Evolutionary conservation across 1,140 invertebrate species (phyloP), one percentile per base, ranked within the genome.

Genomic region (Eupristina koningsbergeri): DNA sequence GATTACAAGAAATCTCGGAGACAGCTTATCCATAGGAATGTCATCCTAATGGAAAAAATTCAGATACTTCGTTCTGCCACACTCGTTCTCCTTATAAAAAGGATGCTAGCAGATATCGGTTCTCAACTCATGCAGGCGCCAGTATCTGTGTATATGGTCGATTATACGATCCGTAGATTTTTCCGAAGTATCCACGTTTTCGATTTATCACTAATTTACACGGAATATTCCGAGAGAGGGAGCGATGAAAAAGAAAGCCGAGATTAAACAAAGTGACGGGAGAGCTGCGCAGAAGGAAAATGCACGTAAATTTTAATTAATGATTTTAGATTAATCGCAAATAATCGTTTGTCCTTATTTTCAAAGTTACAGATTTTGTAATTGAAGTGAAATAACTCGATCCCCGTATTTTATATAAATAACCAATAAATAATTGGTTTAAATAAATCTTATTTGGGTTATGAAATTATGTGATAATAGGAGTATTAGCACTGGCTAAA

Each of bases 191-290:
- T 85, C 81, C 84, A 82, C 85, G 84, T 83, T 39, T 61, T 81
- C 75, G 86, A 41, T 88, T 89, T 89, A 90, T 89, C 88, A 86
- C 84, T 80, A 88, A 88, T 89, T 90, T 88, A 89, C 88, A 89
- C 64, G 76, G 87, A 85, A 86, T 87, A 85, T 84, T 85, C 9
- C 53, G 82, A n/a, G 63, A 78, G 45, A 64, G 53, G 61, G 45
- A 74, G 41, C 84, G 84, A 71, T 73, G 45, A 26, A 81, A 45
- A 81, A 53, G 69, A 73, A 45, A 45, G 41, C 17, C 50, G 19
- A 53, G 74, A 36, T 76, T 36, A 34, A 76, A 31, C 50, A 61
- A 36, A 76, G 19, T 29, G 31, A 7, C 8, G 36, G 1, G 5
- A 26, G 64, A 80, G 31, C 45, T 61, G 63, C 53, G n/a, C 74